Base-by-base conservation (phyloP, 2,888 invertebrate genomes). In the Apamea epomidion region DNA sequence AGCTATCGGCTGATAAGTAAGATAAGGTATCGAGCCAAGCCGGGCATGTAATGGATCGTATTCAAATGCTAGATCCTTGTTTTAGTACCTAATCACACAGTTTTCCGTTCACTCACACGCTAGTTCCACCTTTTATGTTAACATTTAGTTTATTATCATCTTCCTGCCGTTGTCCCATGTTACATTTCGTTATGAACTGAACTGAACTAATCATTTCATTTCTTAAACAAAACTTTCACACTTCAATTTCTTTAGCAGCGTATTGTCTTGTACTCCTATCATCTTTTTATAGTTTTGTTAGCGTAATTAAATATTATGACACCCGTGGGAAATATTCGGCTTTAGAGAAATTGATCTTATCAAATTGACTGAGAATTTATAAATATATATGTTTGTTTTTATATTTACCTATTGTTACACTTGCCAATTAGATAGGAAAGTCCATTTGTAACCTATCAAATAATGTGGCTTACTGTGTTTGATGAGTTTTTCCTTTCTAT, bases 1-100 rank as follows among this genome's bases (percentile, higher is more conserved):
- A 37, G 69, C 51, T 87, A 90, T 90, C 90, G 45, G 16, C 16
- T 42, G 87, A 88, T 88, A 88, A 75, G 18, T 16, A 1, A 8
- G 88, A 87, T 87, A 87, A 75, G 77, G n/a, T 86, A 80, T 84
- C 77, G 60, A 76, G 54, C 14, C 42, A 37, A 76, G 37, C 45
- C 64, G 67, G 42, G 42, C 51, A 37, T 79, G 60, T 89, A 85
- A 90, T 85, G 82, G 78, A 84, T 87, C 32, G 78, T 77, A 85
- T 81, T 81, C 72, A 78, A 60, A 32, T n/a, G n/a, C 32, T 42
- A 76, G 70, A 84, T 83, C 81, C 74, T 83, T 85, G 82, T 87
- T 84, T 16, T 29, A 62, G 2, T 16, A n/a, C n/a, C n/a, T n/a
- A 29, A 62, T 62, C 14, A 29, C 29, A 29, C 29, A 5, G 14